Evolutionary conservation across 2,797 vertebrate genomes (phyloP), one percentile per base, ranked within the genome.

Genomic region (Cephalopachus bancanus): DNA sequence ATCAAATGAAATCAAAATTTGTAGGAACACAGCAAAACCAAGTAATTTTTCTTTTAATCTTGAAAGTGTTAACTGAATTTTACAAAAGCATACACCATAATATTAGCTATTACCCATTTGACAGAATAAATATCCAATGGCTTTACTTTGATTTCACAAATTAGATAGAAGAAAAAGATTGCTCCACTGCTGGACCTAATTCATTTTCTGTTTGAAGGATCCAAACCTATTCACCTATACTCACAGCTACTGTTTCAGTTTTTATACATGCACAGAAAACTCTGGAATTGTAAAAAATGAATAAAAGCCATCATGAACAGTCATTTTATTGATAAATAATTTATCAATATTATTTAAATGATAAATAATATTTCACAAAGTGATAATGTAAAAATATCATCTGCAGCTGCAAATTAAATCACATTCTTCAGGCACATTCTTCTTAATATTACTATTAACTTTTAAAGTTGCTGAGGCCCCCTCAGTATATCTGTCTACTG

Each of bases 391-490:
- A 93, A 95, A 76, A 86, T 78, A 79, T 30, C 69, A 80, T 84
- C 51, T 93, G 51, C n/a, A 83, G 37, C 16, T 92, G 51, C 80
- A 87, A 75, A 93, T 91, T 91, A 96, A 97, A 91, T 94, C 75
- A 86, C 57, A 95, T 28, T 55, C 57, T 83, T 94, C 14, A 49
- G 87, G 60, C 64, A 78, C 62, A 89, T 75, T 95, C 71, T 96
- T 97, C 92, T 93, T 91, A 75, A 89, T 74, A 53, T 86, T 65
- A 65, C 60, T 93, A 89, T 81, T 75, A 96, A 93, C 81, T 83
- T 92, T 44, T 80, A 74, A 71, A 65, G 65, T 76, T 74, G 28
- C 59, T 79, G 49, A 65, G 89, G 83, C 59, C 55, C 72, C 28
- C n/a, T 83, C 64, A 72, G 60, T 19, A 12, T 69, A 72, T 81